These are phyloP conservation scores for Struthidea cinerea DNA, from an alignment of 2,113 vertebrate genomes.

Conservation along the genomic window DNA sequence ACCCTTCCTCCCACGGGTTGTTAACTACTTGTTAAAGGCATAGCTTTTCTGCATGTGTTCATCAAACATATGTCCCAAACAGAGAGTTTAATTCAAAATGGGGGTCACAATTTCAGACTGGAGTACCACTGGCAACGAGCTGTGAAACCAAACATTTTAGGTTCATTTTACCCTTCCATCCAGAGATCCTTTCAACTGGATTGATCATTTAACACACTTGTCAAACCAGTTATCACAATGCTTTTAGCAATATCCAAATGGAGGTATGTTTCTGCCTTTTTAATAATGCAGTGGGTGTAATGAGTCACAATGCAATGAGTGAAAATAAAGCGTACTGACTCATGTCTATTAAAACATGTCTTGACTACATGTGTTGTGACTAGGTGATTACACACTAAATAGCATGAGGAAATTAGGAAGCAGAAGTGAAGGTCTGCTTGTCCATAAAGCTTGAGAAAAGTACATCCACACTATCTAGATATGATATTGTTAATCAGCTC, in stretches of 20 bases:
- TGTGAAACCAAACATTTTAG: background rate
- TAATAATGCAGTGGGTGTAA: background rate
- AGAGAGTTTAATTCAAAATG: background rate
- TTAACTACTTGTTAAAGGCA: background rate
- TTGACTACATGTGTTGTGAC: background rate
- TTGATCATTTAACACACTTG: background rate
- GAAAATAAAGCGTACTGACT: constrained; percentile 14
- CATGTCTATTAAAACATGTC: background rate
- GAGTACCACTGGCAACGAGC: background rate
- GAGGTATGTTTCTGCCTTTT: background rate
- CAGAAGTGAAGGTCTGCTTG: background rate
- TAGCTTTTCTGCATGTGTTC: background rate
- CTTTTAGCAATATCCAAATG: background rate
- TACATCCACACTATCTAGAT: background rate
- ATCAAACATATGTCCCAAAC: background rate
- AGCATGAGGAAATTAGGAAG: background rate
- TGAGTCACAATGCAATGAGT: background rate
- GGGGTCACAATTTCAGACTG: background rate
- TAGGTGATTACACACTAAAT: background rate
- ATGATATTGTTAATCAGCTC: background rate
- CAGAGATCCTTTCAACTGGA: background rate
- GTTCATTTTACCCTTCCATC: background rate
- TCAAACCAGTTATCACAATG: background rate
- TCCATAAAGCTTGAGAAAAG: background rate
- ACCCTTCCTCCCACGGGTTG: background rate